Percentiles rank a stretch among this genome's conserved stretches.
These are phyloP conservation scores for Saguinus midas DNA, from an alignment of 2,113 vertebrate species.

Conservation along the genomic window DNA sequence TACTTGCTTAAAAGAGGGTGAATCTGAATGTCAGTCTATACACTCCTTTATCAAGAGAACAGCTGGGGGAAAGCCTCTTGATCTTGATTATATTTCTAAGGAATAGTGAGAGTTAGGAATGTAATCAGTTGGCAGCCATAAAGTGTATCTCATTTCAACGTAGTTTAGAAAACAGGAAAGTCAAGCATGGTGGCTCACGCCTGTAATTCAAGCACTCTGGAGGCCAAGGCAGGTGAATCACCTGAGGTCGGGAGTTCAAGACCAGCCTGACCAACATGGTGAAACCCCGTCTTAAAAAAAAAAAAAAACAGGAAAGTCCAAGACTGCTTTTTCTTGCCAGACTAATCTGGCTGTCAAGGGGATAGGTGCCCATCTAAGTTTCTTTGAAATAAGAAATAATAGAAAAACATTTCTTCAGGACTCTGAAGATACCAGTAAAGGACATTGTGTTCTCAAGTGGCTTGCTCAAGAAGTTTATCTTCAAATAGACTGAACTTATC, in stretches of 20 bases:
- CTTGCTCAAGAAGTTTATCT: not conserved
- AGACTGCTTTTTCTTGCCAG: not conserved
- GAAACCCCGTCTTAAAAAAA: too few relatives aligned
- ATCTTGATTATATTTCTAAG: not conserved
- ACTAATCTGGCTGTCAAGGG: not conserved
- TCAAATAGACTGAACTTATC: not conserved
- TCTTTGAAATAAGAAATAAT: constrained; percentile 36
- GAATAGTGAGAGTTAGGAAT: not conserved
- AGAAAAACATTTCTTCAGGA: not conserved
- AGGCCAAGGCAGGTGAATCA: too few relatives aligned
- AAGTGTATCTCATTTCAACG: not conserved
- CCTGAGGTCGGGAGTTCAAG: too few relatives aligned
- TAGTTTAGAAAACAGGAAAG: not conserved
- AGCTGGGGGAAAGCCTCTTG: not conserved
- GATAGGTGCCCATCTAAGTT: not conserved
- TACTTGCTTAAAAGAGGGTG: not conserved
- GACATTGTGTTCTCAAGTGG: constrained; percentile 1
- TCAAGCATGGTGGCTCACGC: not conserved
- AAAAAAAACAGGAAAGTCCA: not conserved
- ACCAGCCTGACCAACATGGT: too few relatives aligned
- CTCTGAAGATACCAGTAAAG: not conserved
- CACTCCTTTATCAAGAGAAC: not conserved
- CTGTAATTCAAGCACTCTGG: too few relatives aligned
- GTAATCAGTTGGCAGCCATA: not conserved
- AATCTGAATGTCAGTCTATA: not conserved